phyloP scores from a whole-genome alignment of 2,888 invertebrate species.

The Artemia sp. region DNA sequence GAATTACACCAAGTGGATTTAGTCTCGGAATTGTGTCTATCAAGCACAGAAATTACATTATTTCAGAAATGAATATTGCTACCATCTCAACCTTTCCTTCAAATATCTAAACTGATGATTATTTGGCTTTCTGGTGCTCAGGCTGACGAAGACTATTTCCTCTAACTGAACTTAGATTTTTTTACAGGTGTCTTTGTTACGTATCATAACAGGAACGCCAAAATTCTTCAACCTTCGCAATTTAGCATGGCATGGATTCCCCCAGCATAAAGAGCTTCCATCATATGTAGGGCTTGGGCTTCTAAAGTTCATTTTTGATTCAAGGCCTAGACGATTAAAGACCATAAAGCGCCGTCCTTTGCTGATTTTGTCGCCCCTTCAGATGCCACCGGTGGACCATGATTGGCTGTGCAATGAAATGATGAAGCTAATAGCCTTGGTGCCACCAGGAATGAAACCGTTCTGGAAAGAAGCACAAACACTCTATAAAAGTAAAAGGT shows the following conservation, averaged over 20 bases:
- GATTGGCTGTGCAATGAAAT: conserved; percentile 21
- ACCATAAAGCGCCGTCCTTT: conserved; percentile 20
- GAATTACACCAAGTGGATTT: no score
- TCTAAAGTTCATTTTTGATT: conserved; percentile 29
- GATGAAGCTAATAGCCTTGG: not conserved
- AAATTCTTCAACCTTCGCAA: conserved; percentile 38
- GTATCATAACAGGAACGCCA: conserved; percentile 37
- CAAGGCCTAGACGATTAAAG: conserved; percentile 26
- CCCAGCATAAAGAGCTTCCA: conserved; percentile 33
- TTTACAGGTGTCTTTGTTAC: conserved; percentile 26
- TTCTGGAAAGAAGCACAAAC: not conserved
- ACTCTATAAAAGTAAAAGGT: not conserved
- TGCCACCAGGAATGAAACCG: not conserved
- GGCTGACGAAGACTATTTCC: no score
- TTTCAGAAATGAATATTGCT: no score
- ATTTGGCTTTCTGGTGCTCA: no score
- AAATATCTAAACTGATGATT: no score
- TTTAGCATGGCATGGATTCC: conserved; percentile 40
- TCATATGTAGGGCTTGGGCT: conserved; percentile 31
- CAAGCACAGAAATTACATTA: no score
- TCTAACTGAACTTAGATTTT: no score
- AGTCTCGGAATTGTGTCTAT: no score
- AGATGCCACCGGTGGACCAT: not conserved
- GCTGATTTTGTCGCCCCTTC: not conserved
- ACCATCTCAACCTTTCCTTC: no score